Evolutionary conservation across 2,113 vertebrate species (phyloP).

Genomic region (Cavia porcellus): DNA sequence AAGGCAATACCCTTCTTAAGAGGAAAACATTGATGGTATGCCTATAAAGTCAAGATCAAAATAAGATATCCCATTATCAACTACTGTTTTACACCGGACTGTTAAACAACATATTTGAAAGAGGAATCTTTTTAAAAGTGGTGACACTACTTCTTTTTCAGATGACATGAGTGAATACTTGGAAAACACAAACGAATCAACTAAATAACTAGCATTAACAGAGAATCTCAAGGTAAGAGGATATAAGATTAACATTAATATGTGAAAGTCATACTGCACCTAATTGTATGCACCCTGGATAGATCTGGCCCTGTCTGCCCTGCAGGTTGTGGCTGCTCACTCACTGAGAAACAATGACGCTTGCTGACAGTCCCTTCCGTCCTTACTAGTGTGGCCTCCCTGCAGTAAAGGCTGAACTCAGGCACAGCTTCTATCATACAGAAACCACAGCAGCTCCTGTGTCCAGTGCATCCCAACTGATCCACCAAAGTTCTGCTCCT

Average conservation of each 20-base stretch:
- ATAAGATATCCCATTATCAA: not conserved
- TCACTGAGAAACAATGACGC: not conserved
- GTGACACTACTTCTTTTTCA: constrained; percentile 33
- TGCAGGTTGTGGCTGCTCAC: not conserved
- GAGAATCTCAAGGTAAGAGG: not conserved
- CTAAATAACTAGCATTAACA: not conserved
- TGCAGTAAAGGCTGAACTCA: not conserved
- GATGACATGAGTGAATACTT: not conserved
- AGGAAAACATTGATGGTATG: not conserved
- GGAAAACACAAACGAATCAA: not conserved
- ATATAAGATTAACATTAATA: not conserved
- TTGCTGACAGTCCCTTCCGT: not conserved
- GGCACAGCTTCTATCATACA: not conserved
- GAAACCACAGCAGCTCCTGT: not conserved
- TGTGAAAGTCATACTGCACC: not conserved
- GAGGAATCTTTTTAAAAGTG: not conserved
- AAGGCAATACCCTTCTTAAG: constrained; percentile 1
- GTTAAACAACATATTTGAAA: not conserved
- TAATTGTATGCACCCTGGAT: not conserved
- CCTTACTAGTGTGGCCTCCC: not conserved
- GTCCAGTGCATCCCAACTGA: not conserved
- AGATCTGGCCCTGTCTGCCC: not conserved
- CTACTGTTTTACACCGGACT: not conserved
- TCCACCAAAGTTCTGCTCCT: not conserved
- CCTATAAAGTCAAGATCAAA: constrained; percentile 11